These are phyloP conservation scores for Limanda limanda DNA, from an alignment of 2,113 vertebrate species.

Conservation along the genomic window DNA sequence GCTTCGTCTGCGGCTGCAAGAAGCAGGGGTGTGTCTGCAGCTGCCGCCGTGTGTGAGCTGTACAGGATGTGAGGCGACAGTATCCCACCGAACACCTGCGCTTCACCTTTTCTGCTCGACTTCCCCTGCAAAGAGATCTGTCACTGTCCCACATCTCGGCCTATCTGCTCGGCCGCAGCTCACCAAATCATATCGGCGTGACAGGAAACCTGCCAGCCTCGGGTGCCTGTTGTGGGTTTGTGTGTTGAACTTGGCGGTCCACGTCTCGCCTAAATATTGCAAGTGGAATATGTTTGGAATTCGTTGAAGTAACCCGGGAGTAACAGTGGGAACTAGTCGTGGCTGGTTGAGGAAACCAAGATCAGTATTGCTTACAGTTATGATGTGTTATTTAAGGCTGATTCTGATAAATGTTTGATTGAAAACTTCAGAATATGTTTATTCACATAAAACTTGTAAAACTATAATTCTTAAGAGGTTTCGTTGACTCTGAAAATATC, in stretches of 20 bases:
- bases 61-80: constrained; percentile 67
- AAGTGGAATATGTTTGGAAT: constrained; percentile 30
- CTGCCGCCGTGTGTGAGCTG: constrained; percentile 55
- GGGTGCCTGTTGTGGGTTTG: constrained; percentile 34
- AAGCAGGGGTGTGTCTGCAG: constrained; percentile 60
- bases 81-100: constrained; percentile 82
- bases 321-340: background rate
- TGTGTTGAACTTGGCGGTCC: constrained; percentile 24
- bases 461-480: too few relatives aligned
- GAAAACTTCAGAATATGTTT: background rate
- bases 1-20: constrained; percentile 32
- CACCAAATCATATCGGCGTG: constrained; percentile 48
- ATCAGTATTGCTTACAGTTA: background rate
- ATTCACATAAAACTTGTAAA: background rate
- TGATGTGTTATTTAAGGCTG: background rate
- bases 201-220: constrained; percentile 55
- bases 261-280: constrained; percentile 46
- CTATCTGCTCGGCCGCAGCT: constrained; percentile 43
- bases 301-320: constrained; percentile 11
- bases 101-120: constrained; percentile 74
- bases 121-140: constrained; percentile 72
- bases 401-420: background rate
- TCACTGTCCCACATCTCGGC: constrained; percentile 69
- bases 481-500: background rate
- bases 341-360: background rate